Percentiles rank a stretch among this genome's conserved stretches.
These are phyloP conservation scores for Narcine bancroftii DNA, from an alignment of 2,113 vertebrate species.

Conservation along the genomic window DNA sequence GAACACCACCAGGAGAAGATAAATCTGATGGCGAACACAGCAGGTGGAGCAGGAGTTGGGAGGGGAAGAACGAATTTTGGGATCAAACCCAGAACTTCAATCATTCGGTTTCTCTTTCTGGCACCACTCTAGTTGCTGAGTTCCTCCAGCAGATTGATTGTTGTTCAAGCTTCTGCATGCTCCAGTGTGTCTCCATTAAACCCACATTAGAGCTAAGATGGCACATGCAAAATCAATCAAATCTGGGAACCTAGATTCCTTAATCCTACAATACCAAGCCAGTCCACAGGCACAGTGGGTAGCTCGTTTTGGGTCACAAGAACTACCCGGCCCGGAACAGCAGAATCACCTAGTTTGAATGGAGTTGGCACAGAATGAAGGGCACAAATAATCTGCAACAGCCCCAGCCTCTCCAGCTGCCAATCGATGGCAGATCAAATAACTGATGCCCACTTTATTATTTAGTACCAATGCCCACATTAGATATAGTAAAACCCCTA, in stretches of 20 bases:
- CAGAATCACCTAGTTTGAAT: not conserved
- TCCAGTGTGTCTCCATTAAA: too few relatives aligned
- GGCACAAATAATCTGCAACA: not conserved
- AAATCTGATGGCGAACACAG: too few relatives aligned
- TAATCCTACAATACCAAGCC: not conserved
- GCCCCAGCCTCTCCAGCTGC: not conserved
- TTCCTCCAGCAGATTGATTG: too few relatives aligned
- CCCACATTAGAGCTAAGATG: not conserved
- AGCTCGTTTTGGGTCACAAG: not conserved
- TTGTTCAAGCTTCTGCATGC: too few relatives aligned
- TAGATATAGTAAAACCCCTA: too few relatives aligned
- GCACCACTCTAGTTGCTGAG: too few relatives aligned
- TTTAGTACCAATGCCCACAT: slow-evolving; percentile 8
- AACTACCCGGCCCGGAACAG: not conserved
- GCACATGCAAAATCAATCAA: not conserved
- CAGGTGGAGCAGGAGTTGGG: too few relatives aligned
- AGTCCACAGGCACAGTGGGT: not conserved
- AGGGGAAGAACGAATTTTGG: too few relatives aligned
- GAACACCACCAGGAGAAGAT: not conserved
- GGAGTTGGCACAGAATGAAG: not conserved
- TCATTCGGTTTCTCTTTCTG: too few relatives aligned
- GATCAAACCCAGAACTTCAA: too few relatives aligned
- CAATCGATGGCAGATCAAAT: not conserved
- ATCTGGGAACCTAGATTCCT: not conserved
- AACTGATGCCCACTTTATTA: not conserved